A percentile compares a stretch with the other conserved stretches of the same genome.
phyloP scores from a whole-genome alignment of 2,888 invertebrate genomes.

The Pimpla rufipes region DNA sequence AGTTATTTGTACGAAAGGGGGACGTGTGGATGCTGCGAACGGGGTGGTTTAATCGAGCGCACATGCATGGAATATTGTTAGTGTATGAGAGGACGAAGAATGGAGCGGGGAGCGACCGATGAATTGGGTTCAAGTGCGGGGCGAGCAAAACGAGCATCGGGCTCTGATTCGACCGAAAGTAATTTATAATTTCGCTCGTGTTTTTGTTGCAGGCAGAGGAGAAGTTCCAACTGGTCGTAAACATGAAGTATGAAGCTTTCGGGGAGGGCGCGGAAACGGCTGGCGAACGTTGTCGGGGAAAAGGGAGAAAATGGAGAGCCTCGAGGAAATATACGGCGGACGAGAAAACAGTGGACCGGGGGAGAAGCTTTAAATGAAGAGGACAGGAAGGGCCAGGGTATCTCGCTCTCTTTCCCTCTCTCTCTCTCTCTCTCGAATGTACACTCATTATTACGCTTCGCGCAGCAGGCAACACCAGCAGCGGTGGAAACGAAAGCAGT shows the following conservation, averaged over 20 bases:
- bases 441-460: too few species aligned
- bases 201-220: neutral
- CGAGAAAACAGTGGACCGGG: slow-evolving; percentile 5
- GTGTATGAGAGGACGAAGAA: slow-evolving; percentile 22
- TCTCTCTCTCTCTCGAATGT: too few species aligned
- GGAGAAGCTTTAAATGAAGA: slow-evolving; percentile 15
- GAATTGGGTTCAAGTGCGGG: slow-evolving; percentile 16
- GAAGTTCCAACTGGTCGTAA: slow-evolving; percentile 1
- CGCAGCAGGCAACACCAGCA: neutral
- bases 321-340: neutral
- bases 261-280: neutral
- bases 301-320: neutral
- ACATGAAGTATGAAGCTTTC: neutral
- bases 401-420: slow-evolving; percentile 36
- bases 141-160: neutral
- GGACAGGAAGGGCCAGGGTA: slow-evolving; percentile 17
- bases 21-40: too few species aligned
- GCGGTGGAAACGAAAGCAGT: neutral
- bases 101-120: neutral
- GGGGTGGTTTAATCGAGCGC: slow-evolving; percentile 12
- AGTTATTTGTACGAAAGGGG: slow-evolving; percentile 1
- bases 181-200: slow-evolving; percentile 9
- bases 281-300: slow-evolving; percentile 4
- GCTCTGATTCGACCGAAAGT: slow-evolving; percentile 1
- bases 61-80: slow-evolving; percentile 31